Evolutionary conservation across 2,888 invertebrate genomes (phyloP), one percentile per base, ranked within the genome.

Genomic region (Chymomyza caudatula): DNA sequence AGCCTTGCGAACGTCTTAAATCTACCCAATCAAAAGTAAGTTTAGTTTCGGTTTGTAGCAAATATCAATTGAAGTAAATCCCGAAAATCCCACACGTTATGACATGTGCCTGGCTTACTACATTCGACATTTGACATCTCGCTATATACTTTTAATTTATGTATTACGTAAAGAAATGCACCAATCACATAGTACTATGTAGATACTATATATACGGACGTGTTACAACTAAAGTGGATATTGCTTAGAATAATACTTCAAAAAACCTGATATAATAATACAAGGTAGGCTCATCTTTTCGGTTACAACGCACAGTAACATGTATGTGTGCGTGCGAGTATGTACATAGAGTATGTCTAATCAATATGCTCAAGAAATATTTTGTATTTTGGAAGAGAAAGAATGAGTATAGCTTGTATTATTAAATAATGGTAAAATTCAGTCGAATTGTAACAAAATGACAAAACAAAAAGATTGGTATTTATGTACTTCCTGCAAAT

Each of bases 11-110:
- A 75, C 78, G 86, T 73, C 78, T 77, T 85, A 83, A 77, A 74
- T 78, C 76, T 79, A 76, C 78, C 73, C 80, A 77, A 70, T 74
- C 73, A 78, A 85, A 87, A 78, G 88, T 88, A 88, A 88, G 88
- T 88, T 76, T 74, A 72, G 74, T 63, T 63, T 60, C 63, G n/a
- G 15, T 17, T 53, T 60, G 37, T 20, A 47, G 15, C 13, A 54
- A 51, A 51, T 19, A 51, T 0, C 17, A 19, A 47, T 47, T 37
- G 29, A 37, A 37, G 29, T 11, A 37, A 37, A 11, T 47, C 44
- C 44, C 44, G 20, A 17, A 51, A 51, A 20, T 51, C 13, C 51
- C 51, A 20, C 51, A 22, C 51, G 19, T 20, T 5, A 20, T 51
- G 51, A 19, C 19, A 20, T 51, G 51, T 51, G 51, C 51, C 8